These are phyloP conservation scores for Drosophila yakuba DNA, from an alignment of 1,140 invertebrate species.

Conservation along the genomic window DNA sequence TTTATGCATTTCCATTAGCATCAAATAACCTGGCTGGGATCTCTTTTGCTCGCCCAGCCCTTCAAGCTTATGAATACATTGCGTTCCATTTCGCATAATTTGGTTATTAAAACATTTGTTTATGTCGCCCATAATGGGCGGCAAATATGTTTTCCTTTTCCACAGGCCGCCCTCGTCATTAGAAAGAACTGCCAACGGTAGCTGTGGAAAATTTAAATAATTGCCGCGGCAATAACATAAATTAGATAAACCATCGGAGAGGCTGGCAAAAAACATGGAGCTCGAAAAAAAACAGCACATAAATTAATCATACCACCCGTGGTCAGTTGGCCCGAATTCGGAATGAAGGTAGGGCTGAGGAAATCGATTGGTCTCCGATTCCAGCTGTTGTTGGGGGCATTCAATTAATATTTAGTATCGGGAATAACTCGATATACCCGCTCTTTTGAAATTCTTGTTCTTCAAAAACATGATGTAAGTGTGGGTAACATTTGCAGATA, in stretches of 20 bases:
- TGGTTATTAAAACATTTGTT: slow-evolving; percentile 81
- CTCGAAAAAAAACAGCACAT: slow-evolving; percentile 7
- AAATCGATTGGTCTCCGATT: slow-evolving; percentile 5
- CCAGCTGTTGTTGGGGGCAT: not conserved
- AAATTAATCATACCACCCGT: slow-evolving; percentile 19
- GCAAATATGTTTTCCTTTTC: slow-evolving; percentile 52
- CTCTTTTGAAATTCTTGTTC: not conserved
- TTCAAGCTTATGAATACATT: slow-evolving; percentile 61
- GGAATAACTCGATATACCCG: not conserved
- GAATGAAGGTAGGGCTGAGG: slow-evolving; percentile 2
- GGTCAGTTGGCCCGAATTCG: slow-evolving; percentile 5
- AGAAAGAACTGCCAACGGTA: slow-evolving; percentile 24
- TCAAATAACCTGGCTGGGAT: slow-evolving; percentile 40
- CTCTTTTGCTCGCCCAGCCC: slow-evolving; percentile 32
- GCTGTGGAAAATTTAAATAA: slow-evolving; percentile 39
- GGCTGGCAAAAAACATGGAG: not conserved
- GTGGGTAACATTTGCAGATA: too few species aligned
- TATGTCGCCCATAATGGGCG: slow-evolving; percentile 71
- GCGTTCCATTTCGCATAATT: slow-evolving; percentile 67
- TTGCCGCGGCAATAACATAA: slow-evolving; percentile 30
- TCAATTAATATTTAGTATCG: slow-evolving; percentile 5
- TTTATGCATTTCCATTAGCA: slow-evolving; percentile 81
- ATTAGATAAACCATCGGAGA: slow-evolving; percentile 24
- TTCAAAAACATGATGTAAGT: too few species aligned
- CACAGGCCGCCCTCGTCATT: slow-evolving; percentile 17